Conservation (phyloP, 2,797 vertebrate species). For the Phalloptychus januarius region DNA sequence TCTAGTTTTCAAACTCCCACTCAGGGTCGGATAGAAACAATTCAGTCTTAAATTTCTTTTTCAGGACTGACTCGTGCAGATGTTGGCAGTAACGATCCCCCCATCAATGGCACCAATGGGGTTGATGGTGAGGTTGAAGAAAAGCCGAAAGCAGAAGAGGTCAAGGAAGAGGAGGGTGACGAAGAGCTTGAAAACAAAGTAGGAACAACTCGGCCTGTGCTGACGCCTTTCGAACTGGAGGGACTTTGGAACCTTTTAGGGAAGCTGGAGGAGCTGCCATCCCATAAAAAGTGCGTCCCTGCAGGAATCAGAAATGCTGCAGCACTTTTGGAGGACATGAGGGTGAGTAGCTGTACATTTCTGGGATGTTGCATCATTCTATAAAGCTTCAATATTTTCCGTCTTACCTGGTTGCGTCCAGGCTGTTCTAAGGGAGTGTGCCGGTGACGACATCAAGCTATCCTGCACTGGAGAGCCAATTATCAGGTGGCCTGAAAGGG, state of each 20-base stretch:
- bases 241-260: constrained; percentile 92
- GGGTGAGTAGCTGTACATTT: constrained; percentile 75
- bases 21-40: neutral
- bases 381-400: neutral
- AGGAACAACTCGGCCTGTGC: constrained; percentile 57
- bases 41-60: neutral
- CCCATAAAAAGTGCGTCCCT: constrained; percentile 95
- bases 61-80: constrained; percentile 87
- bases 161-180: constrained; percentile 43
- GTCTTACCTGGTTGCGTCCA: constrained; percentile 51
- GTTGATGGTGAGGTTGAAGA: constrained; percentile 61
- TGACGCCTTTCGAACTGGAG: constrained; percentile 94
- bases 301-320: constrained; percentile 88
- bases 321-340: constrained; percentile 89
- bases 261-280: constrained; percentile 92
- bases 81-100: constrained; percentile 40
- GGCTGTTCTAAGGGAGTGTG: constrained; percentile 87
- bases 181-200: constrained; percentile 39
- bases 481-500: constrained; percentile 95
- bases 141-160: neutral
- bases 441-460: constrained; percentile 85
- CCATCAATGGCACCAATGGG: constrained; percentile 42
- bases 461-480: constrained; percentile 95
- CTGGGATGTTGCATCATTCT: neutral
- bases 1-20: neutral